phyloP scores from a whole-genome alignment of 2,797 vertebrate genomes.

The Anguilla anguilla region DNA sequence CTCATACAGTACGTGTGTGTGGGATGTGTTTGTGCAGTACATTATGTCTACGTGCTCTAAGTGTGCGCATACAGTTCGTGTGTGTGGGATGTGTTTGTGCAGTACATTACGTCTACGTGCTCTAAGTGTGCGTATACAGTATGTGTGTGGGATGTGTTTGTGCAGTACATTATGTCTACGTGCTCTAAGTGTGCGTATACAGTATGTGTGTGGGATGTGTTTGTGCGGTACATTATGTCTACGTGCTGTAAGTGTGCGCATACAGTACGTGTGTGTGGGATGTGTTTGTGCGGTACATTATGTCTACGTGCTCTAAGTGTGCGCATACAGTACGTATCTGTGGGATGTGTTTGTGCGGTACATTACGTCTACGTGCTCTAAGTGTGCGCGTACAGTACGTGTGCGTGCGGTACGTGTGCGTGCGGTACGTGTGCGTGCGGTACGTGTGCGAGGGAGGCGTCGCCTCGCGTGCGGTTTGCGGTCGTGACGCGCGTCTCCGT shows the following conservation, averaged over 20 bases:
- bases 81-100: too few relatives aligned
- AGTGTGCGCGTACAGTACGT: background rate
- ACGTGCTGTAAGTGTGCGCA: too few relatives aligned
- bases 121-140: too few relatives aligned
- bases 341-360: background rate
- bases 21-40: background rate
- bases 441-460: background rate
- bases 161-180: too few relatives aligned
- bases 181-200: too few relatives aligned
- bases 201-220: too few relatives aligned
- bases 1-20: background rate
- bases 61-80: too few relatives aligned
- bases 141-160: too few relatives aligned
- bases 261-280: background rate
- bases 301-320: background rate
- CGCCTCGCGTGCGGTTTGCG: slow-evolving; percentile 11
- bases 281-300: background rate
- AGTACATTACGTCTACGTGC: too few relatives aligned
- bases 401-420: background rate
- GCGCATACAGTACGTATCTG: background rate
- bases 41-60: too few relatives aligned
- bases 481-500: background rate
- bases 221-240: too few relatives aligned
- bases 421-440: background rate
- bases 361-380: background rate